Base-by-base conservation (phyloP, 30 jellyfish, hydroid and myxozoan species). In the Nemopilema nomurai region DNA sequence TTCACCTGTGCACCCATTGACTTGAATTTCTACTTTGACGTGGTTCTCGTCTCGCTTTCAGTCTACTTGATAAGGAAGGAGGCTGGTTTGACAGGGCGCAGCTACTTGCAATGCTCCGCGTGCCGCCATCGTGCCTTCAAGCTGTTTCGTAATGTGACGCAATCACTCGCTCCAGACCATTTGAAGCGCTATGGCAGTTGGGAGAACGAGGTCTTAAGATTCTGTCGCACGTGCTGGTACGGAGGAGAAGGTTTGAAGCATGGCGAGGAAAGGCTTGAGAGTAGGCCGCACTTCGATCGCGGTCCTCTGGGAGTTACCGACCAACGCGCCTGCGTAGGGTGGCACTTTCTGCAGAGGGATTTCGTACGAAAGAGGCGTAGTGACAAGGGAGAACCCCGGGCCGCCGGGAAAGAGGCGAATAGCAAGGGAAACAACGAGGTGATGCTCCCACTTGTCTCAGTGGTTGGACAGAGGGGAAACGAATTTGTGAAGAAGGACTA, bases 291-390 rank as follows among this genome's bases (percentile, higher is more conserved):
- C 63, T 85, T 85, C 51, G 88, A 85, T 29, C 26, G 79, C 28
- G 69, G 82, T 18, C 85, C 94, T 4, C 24, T 85, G 22, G 92
- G 92, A 51, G 74, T 84, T 18, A 84, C 92, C 0, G 87, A 72
- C 32, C 87, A 67, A 51, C 63, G 87, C 22, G 94, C 94, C 16
- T 85, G 94, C 51, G 76, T 76, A 27, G 74, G 89, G 4, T 85
- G 94, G 94, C 94, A 85, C 51, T 85, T 85, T 31, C 49, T 85
- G 20, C 94, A 76, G 20, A 32, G 94, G 76, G 94, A 85, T 75
- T 85, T 85, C 49, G 88, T 66, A 19, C 78, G 88, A 49, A 49
- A 26, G 71, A 57, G 62, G 32, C 32, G 41, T 18, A 49, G 78
- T 30, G 72, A 70, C 8, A 51, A 19, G 0, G 79, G 51, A 3